Evolutionary conservation across 1,140 invertebrate species (phyloP).

Genomic region (Teleopsis dalmanni): DNA sequence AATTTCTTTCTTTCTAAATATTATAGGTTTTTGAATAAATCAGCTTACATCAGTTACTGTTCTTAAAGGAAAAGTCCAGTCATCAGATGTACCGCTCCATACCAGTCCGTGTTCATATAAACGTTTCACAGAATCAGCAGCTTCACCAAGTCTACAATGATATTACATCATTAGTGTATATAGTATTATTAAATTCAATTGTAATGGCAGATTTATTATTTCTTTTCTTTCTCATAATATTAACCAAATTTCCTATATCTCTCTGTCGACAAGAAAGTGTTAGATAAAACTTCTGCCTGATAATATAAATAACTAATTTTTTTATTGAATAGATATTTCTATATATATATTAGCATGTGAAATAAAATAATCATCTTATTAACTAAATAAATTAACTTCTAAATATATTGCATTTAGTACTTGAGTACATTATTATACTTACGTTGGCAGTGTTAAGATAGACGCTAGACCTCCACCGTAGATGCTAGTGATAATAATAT

Average conservation of each 20-base stretch:
- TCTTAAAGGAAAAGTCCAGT: constrained; percentile 23
- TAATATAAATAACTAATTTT: too few species aligned
- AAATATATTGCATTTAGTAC: neutral
- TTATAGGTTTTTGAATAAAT: neutral
- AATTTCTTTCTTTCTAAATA: neutral
- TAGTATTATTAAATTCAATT: too few species aligned
- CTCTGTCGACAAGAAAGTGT: too few species aligned
- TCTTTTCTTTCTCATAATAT: too few species aligned
- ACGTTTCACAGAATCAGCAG: constrained; percentile 30
- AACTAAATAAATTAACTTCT: neutral
- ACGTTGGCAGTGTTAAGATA: constrained; percentile 31
- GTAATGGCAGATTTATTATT: too few species aligned
- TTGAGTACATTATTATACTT: constrained; percentile 2
- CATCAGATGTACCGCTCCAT: constrained; percentile 27
- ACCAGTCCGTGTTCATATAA: constrained; percentile 24
- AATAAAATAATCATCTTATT: neutral
- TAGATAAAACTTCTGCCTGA: too few species aligned
- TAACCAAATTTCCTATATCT: too few species aligned
- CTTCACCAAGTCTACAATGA: constrained; percentile 23
- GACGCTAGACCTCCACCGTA: constrained; percentile 32
- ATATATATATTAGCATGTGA: too few species aligned
- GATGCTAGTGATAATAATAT: constrained; percentile 34
- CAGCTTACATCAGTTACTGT: constrained; percentile 20
- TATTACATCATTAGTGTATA: neutral
- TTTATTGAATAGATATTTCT: too few species aligned